Evolutionary conservation across 2,888 invertebrate genomes (phyloP), one percentile per base, ranked within the genome.

Genomic region (Sicus ferrugineus): DNA sequence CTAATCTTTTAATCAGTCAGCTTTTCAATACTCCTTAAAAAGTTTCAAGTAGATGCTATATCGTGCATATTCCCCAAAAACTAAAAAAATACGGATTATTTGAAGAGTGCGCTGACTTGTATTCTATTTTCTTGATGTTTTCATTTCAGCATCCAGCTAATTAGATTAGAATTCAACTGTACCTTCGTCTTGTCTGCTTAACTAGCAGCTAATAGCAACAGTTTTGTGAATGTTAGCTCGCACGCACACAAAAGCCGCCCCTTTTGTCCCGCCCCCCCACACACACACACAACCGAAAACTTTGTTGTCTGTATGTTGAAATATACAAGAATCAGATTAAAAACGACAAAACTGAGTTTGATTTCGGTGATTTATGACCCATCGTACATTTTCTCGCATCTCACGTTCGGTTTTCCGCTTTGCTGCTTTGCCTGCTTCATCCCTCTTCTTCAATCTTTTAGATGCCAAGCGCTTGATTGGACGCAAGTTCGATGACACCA

Each of bases 381-480:
- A 42, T 61, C n/a, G 19, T 61, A 14, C 61, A 6, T 54, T 28
- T 7, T 54, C 14, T 23, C 14, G 3, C 19, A 4, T 21, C 1
- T 21, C 9, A 9, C 21, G 50, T 50, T 23, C 50, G 38, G 11
- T 11, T 5, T 11, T 5, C 38, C 38, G 38, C 11, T 34, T 11
- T 34, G 38, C 38, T 34, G 38, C 38, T 34, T 58, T 30, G n/a
- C 6, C 16, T 30, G 14, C 16, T 30, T 5, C n/a, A n/a, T 3
- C 21, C 30, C 38, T 62, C 46, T 46, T 62, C 23, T 63, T 64
- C 19, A 52, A 64, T 64, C 64, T 81, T 82, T 28, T 77, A 84
- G 98, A 98, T 90, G 97, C 96, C 78, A 93, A 98, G 87, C 93
- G 97, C 84, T 89, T 98, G 81, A 96, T 98, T 86, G 97, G 97